Evolutionary conservation across 2,888 invertebrate genomes (phyloP), one percentile per base, ranked within the genome.

Genomic region (Bombylius major): DNA sequence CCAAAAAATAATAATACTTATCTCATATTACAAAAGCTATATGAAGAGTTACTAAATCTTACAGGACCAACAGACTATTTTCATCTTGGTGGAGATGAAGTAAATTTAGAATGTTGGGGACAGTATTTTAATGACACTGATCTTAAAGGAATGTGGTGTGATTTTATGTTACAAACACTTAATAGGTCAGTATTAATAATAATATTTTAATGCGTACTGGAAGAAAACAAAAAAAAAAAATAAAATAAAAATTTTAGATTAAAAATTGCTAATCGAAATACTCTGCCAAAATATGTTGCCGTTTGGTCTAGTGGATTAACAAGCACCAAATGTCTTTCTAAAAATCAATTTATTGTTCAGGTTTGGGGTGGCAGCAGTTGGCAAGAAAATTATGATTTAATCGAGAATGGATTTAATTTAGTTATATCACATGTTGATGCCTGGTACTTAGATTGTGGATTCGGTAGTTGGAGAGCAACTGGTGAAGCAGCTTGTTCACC

Each of bases 381-480:
- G 87, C 81, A 84, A 4, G 87, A 88, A 67, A 88, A 89, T 14
- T 80, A 82, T 7, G 87, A 87, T 59, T 78, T 90, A 5, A 73
- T 90, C 33, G 82, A 86, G 62, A 84, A 84, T 56, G 90, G 89
- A 4, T 90, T 83, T 72, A 81, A 84, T 56, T 77, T 89, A 53
- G 83, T 92, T 56, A 73, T 90, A 56, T 89, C 89, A 14, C 90
- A 91, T 72, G 89, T 89, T 55, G 90, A 91, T 69, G 88, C 89
- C 5, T 89, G 89, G 88, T 91, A 90, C 73, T 77, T 91, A 62
- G 90, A 91, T 70, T 91, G 90, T 68, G 91, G 91, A 2, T 89
- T 87, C 69, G 89, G 89, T 1, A 84, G 84, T 61, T 91, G 91
- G 91, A 78, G 89, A 33, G 86, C 88, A 67, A 83, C 82, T 36